These are phyloP conservation scores for Zygogramma bicolorata DNA, from an alignment of 2,888 invertebrate genomes.

Conservation along the genomic window DNA sequence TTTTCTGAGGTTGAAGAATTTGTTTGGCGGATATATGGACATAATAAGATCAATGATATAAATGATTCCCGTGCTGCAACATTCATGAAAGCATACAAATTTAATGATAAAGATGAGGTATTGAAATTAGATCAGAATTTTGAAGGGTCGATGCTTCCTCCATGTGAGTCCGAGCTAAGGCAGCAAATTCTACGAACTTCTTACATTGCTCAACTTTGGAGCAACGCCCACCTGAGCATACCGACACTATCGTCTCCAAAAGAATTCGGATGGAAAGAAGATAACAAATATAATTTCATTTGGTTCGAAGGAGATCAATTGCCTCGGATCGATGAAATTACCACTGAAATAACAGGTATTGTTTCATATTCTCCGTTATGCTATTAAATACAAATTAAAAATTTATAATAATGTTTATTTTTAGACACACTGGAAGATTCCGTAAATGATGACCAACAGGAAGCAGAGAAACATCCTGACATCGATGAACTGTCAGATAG, in stretches of 20 bases:
- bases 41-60: constrained; percentile 32
- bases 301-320: constrained; percentile 34
- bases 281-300: constrained; percentile 27
- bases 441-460: constrained; percentile 11
- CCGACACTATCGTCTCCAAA: constrained; percentile 26
- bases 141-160: constrained; percentile 34
- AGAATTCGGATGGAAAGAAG: constrained; percentile 31
- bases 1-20: constrained; percentile 33
- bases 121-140: constrained; percentile 27
- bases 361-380: constrained; percentile 2
- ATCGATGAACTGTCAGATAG: constrained; percentile 16
- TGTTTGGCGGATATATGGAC: constrained; percentile 43
- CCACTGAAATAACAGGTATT: constrained; percentile 4
- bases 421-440: constrained; percentile 13
- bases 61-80: constrained; percentile 43
- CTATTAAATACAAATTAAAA: constrained; percentile 7
- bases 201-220: constrained; percentile 37
- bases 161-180: constrained; percentile 29
- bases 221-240: constrained; percentile 28
- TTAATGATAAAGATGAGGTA: constrained; percentile 13
- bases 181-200: constrained; percentile 28
- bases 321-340: constrained; percentile 17
- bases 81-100: constrained; percentile 37
- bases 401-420: constrained; percentile 15
- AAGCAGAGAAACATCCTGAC: constrained; percentile 17